phyloP scores from a whole-genome alignment of 1,140 invertebrate species.

The Diplogasteroides magnus region DNA sequence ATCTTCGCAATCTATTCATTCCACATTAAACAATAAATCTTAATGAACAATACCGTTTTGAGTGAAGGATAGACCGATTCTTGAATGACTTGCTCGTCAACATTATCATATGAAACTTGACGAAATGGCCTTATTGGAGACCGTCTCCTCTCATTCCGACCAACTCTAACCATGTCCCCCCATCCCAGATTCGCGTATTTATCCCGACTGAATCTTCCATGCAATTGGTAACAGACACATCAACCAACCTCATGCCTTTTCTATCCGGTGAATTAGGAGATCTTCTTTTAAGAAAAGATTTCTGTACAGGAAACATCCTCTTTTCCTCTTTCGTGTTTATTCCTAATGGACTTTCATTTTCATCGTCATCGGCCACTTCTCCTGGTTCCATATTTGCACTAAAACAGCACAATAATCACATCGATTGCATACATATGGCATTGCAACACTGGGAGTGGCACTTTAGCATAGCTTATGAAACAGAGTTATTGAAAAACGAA shows the following conservation, averaged over 20 bases:
- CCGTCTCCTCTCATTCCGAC: neutral
- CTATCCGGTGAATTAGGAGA: neutral
- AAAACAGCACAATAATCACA: no score
- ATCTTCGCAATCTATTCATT: neutral
- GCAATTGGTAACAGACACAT: neutral
- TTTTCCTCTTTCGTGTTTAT: neutral
- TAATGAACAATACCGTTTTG: neutral
- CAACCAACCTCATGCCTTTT: neutral
- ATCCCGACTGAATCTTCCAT: neutral
- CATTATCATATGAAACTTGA: neutral
- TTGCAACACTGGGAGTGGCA: no score
- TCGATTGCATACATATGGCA: no score
- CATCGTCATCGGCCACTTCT: neutral
- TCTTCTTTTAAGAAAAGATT: neutral
- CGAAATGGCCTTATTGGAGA: neutral
- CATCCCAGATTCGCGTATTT: neutral
- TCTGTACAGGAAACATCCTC: neutral
- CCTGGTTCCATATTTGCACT: neutral
- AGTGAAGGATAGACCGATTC: neutral
- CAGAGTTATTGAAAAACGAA: no score
- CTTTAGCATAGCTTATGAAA: no score
- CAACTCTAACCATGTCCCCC: neutral
- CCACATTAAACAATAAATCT: neutral
- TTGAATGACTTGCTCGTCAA: no score
- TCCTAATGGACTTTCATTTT: no score